Base-by-base conservation (phyloP, 2,797 vertebrate species). In the Acanthurus lineatus region DNA sequence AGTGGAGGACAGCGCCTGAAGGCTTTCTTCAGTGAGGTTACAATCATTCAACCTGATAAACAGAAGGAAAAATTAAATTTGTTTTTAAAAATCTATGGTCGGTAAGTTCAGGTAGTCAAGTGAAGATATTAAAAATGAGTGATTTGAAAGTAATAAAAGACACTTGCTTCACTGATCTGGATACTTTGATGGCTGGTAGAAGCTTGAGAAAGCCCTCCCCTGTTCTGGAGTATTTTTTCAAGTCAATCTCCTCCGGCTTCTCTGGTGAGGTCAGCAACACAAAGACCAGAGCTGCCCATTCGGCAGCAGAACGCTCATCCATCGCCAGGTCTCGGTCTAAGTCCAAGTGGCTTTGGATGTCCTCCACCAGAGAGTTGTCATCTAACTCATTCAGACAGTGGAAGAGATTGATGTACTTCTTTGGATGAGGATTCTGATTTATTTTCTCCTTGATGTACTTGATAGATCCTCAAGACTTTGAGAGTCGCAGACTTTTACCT, bases 231-330 rank as follows among this genome's bases (percentile, higher is more conserved):
- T 79, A 84, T 48, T 69, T 81, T 54, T 54, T 79, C 0, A 87
- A 56, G 4, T 73, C 19, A 44, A 84, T 54, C 48, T 59, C 44
- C 2, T 79, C 56, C 3, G 44, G 35, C 12, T 44, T 54, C 12
- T 83, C 52, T 1, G 48, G 56, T 17, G 85, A 86, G 9, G 82
- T 76, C 60, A 78, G 32, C 44, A 84, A 53, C 59, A 81, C 16
- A 62, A 83, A 83, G 54, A 70, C 75, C 62, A 86, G 78, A 35
- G 81, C 68, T 15, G 78, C 76, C 78, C 85, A 86, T 20, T 60
- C n/a, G 49, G 64, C 61, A 16, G 20, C 8, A 68, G 81, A 60
- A 12, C 38, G n/a, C 15, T 40, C 0, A 2, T 70, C 57, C 57
- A 61, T 85, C 8, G 3, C 20, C 0, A 61, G 47, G 9, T 72